Evolutionary conservation across 2,797 vertebrate genomes (phyloP).

Genomic region (Clarias platycephalus): DNA sequence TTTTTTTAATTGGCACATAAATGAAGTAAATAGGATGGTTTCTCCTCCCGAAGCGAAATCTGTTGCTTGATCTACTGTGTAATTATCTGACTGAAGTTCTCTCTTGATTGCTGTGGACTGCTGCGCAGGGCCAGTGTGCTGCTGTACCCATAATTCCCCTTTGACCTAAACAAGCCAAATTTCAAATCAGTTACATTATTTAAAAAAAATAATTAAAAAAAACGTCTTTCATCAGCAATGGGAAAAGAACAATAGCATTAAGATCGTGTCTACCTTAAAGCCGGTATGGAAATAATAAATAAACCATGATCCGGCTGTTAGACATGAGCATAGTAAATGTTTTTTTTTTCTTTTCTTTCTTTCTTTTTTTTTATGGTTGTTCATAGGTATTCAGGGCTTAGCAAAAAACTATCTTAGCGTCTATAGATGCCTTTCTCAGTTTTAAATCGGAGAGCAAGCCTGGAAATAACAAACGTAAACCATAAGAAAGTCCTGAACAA

Average conservation of each 20-base stretch:
- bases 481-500: not conserved
- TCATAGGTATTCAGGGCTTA: not conserved
- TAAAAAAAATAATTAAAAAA: too few relatives aligned
- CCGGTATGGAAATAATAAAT: not conserved
- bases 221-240: constrained; percentile 3
- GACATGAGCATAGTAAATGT: constrained; percentile 9
- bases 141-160: constrained; percentile 27
- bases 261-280: constrained; percentile 9
- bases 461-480: constrained; percentile 7
- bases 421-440: not conserved
- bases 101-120: constrained; percentile 39
- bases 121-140: constrained; percentile 15
- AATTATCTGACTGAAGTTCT: constrained; percentile 32
- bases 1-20: constrained; percentile 65
- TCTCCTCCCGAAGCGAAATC: constrained; percentile 21
- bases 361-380: not conserved
- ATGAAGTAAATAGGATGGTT: constrained; percentile 24
- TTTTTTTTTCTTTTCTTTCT: too few relatives aligned
- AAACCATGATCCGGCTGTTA: constrained; percentile 26
- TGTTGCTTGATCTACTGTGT: constrained; percentile 31
- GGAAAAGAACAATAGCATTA: not conserved
- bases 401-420: constrained; percentile 10
- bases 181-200: not conserved
- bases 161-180: constrained; percentile 20
- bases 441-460: constrained; percentile 1